Percentiles rank a stretch among this genome's conserved stretches.
phyloP scores from a whole-genome alignment of 2,888 invertebrate species.

The Eueremaeus valkanovi region DNA sequence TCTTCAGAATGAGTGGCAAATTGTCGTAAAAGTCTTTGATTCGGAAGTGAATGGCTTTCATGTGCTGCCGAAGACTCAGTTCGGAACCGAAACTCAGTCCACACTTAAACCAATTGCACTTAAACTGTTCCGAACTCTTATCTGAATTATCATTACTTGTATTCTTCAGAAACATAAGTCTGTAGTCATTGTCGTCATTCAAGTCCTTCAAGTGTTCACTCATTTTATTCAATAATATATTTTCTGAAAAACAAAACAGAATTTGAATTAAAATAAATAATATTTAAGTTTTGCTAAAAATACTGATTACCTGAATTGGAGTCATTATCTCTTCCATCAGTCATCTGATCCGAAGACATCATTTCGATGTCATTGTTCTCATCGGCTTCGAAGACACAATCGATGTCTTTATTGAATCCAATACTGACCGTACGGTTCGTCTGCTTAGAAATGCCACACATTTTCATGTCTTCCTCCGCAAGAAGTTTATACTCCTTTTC shows the following conservation, averaged over 20 bases:
- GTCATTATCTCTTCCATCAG: neutral
- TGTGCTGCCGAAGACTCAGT: neutral
- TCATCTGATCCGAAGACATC: neutral
- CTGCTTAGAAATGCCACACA: neutral
- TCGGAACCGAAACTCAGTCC: neutral
- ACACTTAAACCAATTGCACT: slow-evolving; percentile 14
- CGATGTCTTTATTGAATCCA: neutral
- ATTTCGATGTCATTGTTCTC: neutral
- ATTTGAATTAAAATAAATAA: neutral
- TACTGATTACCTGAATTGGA: neutral
- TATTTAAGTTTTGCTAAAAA: neutral
- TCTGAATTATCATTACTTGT: neutral
- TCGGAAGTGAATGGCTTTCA: neutral
- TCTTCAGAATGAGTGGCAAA: neutral
- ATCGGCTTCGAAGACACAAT: neutral
- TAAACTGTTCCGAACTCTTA: neutral
- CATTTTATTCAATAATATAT: neutral
- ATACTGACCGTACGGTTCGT: neutral
- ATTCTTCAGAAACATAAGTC: neutral
- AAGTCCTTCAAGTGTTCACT: neutral
- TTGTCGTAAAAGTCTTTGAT: neutral
- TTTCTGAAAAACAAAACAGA: neutral
- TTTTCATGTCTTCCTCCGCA: neutral
- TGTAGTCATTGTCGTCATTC: neutral
- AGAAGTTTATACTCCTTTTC: neutral